Evolutionary conservation across 2,888 invertebrate species (phyloP), one percentile per base, ranked within the genome.

Genomic region (Druceiella hillmani): DNA sequence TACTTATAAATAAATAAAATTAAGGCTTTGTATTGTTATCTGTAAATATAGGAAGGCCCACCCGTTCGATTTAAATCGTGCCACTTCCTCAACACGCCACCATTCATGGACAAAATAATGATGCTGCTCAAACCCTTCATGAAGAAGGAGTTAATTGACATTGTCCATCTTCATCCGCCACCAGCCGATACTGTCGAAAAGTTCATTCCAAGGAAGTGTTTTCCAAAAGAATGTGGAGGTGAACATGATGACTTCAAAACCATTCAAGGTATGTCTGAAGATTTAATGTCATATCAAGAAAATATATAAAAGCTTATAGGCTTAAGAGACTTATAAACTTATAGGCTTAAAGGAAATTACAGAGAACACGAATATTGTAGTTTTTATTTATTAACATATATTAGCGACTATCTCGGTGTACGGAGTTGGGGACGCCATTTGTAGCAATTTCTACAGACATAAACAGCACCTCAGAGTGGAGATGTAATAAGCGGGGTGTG

Each of bases 61-160:
- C 73, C 86, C 1, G 70, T 83, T 3, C 74, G 81, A 24, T 59
- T 86, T 2, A 78, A 79, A 50, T 80, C 76, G 1, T 62, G 87
- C 3, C 84, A 86, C 54, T 84, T 83, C 46, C 59, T 83, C 41
- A 85, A 81, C 53, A 78, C 81, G 1, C 79, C 81, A 0, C 64
- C 74, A 1, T 79, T 84, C 48, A 77, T 86, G 71, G 86, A 86
- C 51, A 78, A 78, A 50, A 57, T 86, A 40, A 55, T 87, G 62
- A 74, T 77, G 41, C 53, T 87, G 45, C 69, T 86, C 62, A 78
- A 66, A 53, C 86, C 86, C 0, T 85, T 87, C 52, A 76, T 86
- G 73, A 83, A 79, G 53, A 84, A 83, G 50, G 72, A 78, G 25
- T 57, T 86, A 1, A 46, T 67, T 33, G 64, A 64, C 24, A 58